Conservation (phyloP, 1,140 invertebrate genomes). For the Nephotettix cincticeps region DNA sequence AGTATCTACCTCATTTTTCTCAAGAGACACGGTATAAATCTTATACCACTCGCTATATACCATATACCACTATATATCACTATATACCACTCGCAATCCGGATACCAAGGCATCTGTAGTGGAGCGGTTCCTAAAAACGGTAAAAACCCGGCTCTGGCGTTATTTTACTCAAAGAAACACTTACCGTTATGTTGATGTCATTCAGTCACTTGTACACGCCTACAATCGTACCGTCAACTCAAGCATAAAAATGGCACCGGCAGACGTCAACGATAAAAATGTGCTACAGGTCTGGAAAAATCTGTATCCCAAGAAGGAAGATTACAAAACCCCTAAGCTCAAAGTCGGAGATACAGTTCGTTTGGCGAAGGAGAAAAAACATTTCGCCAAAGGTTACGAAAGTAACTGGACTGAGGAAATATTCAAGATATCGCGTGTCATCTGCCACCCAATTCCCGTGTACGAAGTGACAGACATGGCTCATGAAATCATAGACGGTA, state of each 20-base stretch:
- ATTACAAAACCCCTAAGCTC: neutral
- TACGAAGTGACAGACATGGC: neutral
- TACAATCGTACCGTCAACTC: neutral
- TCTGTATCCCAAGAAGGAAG: neutral
- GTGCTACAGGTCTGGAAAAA: neutral
- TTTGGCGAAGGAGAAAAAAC: neutral
- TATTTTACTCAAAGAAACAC: neutral
- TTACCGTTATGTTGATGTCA: neutral
- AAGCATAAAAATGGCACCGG: neutral
- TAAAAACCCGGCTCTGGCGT: neutral
- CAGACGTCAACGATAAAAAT: neutral
- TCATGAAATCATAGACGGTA: neutral
- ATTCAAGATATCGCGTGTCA: neutral
- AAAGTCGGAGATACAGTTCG: neutral
- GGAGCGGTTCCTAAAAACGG: neutral
- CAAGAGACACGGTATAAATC: too few species aligned
- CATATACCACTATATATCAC: neutral
- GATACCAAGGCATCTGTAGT: neutral
- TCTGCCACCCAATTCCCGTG: neutral
- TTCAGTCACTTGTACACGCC: neutral
- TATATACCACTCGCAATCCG: neutral
- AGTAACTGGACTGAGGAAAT: neutral
- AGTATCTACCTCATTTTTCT: neutral
- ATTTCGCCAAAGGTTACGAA: neutral
- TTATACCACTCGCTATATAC: too few species aligned